Conservation (phyloP, 2,113 vertebrate species). For the Austrofundulus limnaeus region DNA sequence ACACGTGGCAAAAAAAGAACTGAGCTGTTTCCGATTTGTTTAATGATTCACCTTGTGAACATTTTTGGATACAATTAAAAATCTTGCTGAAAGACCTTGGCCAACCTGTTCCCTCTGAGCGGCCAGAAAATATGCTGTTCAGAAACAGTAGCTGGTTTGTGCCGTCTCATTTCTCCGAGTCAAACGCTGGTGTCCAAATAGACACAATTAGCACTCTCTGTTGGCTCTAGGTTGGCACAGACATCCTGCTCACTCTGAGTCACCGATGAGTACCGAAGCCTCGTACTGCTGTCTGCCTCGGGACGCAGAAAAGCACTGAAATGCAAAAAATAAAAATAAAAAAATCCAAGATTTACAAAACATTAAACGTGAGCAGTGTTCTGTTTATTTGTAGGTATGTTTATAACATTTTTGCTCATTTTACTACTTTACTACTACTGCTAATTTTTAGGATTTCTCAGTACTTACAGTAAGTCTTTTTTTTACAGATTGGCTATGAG, state of each 20-base stretch:
- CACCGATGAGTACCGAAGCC: constrained; percentile 44
- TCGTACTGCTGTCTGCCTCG: constrained; percentile 36
- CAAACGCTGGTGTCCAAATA: constrained; percentile 31
- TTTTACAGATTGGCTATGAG: not conserved
- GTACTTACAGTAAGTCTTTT: not conserved
- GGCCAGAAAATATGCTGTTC: constrained; percentile 26
- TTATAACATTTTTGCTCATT: not conserved
- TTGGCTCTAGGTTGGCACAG: constrained; percentile 46
- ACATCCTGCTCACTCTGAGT: constrained; percentile 45
- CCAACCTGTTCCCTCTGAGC: not conserved
- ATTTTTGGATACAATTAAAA: not conserved
- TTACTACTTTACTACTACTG: too few relatives aligned
- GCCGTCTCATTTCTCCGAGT: constrained; percentile 40
- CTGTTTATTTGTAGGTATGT: not conserved
- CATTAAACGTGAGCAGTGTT: not conserved
- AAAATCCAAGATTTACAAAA: constrained; percentile 7
- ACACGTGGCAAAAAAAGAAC: not conserved
- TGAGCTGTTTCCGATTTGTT: not conserved
- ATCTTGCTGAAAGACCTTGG: constrained; percentile 15
- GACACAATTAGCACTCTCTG: constrained; percentile 52
- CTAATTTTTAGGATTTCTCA: too few relatives aligned
- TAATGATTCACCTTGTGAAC: constrained; percentile 5
- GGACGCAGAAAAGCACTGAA: constrained; percentile 22
- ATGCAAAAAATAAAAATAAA: constrained; percentile 6
- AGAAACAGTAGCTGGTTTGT: constrained; percentile 19